Evolutionary conservation across 2,113 vertebrate species (phyloP).

Genomic region (Dendrocopos noguchii): DNA sequence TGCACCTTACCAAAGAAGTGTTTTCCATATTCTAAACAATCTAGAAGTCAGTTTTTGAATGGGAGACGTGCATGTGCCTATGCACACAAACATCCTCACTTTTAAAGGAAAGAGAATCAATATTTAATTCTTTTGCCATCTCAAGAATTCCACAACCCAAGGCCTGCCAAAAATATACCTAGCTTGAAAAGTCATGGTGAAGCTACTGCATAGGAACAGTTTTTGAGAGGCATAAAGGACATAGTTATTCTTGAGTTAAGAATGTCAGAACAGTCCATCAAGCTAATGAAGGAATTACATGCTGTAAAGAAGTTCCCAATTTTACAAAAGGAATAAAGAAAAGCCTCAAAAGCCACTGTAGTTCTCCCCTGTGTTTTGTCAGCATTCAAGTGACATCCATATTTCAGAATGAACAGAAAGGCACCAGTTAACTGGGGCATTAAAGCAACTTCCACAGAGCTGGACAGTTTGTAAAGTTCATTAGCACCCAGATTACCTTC

Average conservation of each 20-base stretch:
- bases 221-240: constrained; percentile 37
- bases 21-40: background rate
- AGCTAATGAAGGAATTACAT: constrained; percentile 29
- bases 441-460: background rate
- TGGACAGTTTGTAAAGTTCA: constrained; percentile 60
- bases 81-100: background rate
- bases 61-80: background rate
- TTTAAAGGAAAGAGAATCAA: background rate
- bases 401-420: background rate
- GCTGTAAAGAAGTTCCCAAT: background rate
- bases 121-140: background rate
- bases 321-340: background rate
- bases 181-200: constrained; percentile 1
- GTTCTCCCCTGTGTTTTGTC: background rate
- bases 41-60: background rate
- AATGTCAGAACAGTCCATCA: constrained; percentile 40
- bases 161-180: background rate
- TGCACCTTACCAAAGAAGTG: background rate
- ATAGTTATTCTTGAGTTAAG: background rate
- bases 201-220: background rate
- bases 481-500: constrained; percentile 35
- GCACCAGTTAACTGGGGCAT: background rate
- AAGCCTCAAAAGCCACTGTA: background rate
- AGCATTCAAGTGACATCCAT: constrained; percentile 9
- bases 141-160: background rate